These are phyloP conservation scores for Lepidothrix coronata DNA, from an alignment of 2,113 vertebrate genomes.

Conservation along the genomic window DNA sequence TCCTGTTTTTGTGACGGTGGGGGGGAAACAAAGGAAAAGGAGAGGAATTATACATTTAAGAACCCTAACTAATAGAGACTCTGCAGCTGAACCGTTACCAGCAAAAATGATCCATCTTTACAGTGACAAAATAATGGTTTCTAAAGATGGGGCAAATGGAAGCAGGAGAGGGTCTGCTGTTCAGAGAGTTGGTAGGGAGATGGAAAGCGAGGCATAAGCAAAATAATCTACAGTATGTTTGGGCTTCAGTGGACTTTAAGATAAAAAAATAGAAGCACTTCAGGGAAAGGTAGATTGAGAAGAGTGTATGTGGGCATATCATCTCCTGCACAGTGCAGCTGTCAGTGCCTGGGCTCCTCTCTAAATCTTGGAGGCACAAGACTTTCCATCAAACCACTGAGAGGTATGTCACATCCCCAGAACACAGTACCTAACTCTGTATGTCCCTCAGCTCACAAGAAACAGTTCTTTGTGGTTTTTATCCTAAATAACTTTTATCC, in stretches of 20 bases:
- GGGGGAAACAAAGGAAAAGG: no score
- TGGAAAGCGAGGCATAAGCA: background rate
- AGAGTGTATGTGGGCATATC: background rate
- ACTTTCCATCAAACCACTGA: background rate
- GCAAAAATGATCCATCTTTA: background rate
- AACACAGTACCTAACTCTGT: background rate
- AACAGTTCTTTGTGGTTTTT: background rate
- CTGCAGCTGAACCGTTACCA: background rate
- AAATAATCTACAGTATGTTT: background rate
- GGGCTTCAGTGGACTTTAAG: background rate
- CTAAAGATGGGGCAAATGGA: background rate
- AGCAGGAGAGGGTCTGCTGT: background rate
- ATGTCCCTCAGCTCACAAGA: background rate
- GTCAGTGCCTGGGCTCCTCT: background rate
- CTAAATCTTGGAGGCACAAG: background rate
- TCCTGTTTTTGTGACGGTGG: background rate
- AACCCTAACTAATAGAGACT: background rate
- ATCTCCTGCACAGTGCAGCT: background rate
- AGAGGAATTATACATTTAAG: background rate
- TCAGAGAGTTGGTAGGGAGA: background rate
- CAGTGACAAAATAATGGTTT: background rate
- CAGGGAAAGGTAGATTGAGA: background rate
- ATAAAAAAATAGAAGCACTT: background rate
- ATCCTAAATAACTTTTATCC: background rate
- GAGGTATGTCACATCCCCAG: background rate